Conservation (phyloP, 53 echinoderm and acorn worm genomes). For the Zoroaster sp. region DNA sequence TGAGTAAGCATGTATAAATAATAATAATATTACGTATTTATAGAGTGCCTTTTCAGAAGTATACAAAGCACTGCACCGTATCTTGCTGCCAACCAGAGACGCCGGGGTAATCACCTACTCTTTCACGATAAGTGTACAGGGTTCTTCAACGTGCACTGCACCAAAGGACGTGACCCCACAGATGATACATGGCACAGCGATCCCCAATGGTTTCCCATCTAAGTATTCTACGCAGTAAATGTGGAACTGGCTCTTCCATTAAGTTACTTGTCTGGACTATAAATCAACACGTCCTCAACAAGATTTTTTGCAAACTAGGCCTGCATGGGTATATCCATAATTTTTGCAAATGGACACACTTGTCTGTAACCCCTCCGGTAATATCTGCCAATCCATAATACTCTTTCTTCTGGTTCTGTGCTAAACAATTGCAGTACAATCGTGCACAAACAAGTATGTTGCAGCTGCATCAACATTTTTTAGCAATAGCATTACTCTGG, state of each 20-base stretch:
- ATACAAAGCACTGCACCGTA: not conserved
- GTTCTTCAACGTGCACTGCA: not conserved
- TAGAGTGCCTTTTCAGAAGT: not conserved
- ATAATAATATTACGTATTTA: too few relatives aligned
- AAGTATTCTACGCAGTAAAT: not conserved
- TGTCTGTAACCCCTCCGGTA: too few relatives aligned
- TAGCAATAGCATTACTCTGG: not conserved
- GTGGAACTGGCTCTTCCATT: not conserved
- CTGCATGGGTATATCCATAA: not conserved
- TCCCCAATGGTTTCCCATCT: not conserved
- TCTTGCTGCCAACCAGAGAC: slow-evolving; percentile 18
- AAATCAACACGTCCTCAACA: slow-evolving; percentile 7
- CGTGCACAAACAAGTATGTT: too few relatives aligned
- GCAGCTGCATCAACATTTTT: not conserved
- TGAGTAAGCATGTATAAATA: slow-evolving; percentile 4
- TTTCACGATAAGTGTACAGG: slow-evolving; percentile 2
- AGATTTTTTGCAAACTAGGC: not conserved
- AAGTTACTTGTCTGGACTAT: not conserved
- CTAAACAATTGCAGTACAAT: slow-evolving; percentile 10
- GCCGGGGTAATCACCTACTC: slow-evolving; percentile 10
- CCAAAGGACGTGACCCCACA: not conserved
- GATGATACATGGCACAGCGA: not conserved
- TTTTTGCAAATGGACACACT: slow-evolving; percentile 14
- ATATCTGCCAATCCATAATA: slow-evolving; percentile 6
- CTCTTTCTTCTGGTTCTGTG: not conserved